Evolutionary conservation across 1,140 invertebrate genomes (phyloP), one percentile per base, ranked within the genome.

Genomic region (Linepithema humile): DNA sequence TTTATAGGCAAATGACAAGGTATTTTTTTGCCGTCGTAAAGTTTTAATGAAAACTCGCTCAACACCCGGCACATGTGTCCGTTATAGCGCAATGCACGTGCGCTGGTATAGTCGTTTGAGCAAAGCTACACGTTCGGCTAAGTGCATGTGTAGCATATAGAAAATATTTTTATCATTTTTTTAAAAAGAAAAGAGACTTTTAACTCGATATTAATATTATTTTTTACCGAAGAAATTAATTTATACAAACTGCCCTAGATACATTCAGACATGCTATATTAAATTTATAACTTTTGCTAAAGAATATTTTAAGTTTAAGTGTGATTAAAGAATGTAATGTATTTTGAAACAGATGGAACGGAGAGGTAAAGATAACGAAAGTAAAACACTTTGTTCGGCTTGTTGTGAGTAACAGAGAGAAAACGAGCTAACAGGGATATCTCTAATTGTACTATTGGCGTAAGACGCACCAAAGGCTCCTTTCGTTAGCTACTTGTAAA

Each of bases 401-500:
- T 53, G 53, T 48, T n/a, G 35, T 17, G 32, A 35, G 10, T 17
- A 70, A 82, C 38, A n/a, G 20, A 38, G 26, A 45, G n/a, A 70
- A 82, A 70, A 70, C 62, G 23, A 23, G 10, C 62, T 15, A 35
- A n/a, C n/a, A n/a, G n/a, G n/a, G 7, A 32, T 48, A 26, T 3
- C 38, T 55, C 64, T 80, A 70, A 80, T 65, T 48, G 45, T 60
- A 23, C 6, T 40, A 50, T 74, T 59, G 62, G 15, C 48, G 82
- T 73, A 69, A 88, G 72, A 73, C 55, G 43, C 67, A 43, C 53
- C 64, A 83, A 89, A 91, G 80, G 84, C 84, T 85, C 78, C 60
- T 86, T 91, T 92, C 84, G 84, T 84, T 91, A 87, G 82, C 83
- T 86, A 88, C 89, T 91, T 90, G 89, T 85, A 43, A 89, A 86